Base-by-base conservation (phyloP, 2,888 invertebrate species). In the Thera britannica region DNA sequence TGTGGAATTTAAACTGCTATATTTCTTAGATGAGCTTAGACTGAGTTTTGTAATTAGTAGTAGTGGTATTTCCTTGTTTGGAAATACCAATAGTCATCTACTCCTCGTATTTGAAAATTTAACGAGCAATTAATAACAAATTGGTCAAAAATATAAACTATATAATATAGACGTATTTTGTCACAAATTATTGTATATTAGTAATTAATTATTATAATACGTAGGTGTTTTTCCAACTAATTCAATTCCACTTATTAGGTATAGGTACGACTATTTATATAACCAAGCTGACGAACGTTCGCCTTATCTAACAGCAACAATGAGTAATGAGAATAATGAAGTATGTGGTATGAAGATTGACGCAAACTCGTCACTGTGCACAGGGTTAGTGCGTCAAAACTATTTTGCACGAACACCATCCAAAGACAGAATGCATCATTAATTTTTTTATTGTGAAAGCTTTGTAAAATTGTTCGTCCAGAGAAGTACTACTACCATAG, bases 251-350 rank as follows among this genome's bases (percentile, higher is more conserved):
- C 48, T 46, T 49, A 57, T 38, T 52, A 52, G 41, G 23, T 23
- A 23, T 23, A 23, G 23, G 23, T 23, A 1, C 1, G 55, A 23
- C 5, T 38, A 35, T 52, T 63, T 70, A 71, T 65, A 67, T 70
- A 60, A 68, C 56, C 70, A 74, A 73, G 78, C 77, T 79, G 82
- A 80, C 74, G 83, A 84, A 83, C 79, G 79, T 77, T 79, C 72
- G 72, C 75, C 75, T 84, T 83, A 85, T 86, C 83, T 83, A 78
- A 79, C 75, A 79, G 79, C 72, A 82, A 79, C 79, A 79, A 82
- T 85, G 84, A 85, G 77, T 83, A 83, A 73, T 68, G 59, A 44
- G 51, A 58, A 66, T 67, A 12, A 62, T 59, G 60, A 56, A 52
- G 64, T 57, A 62, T 52, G 57, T 70, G 65, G 65, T 66, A 82